These are phyloP conservation scores for Cyprinodon brontotheroides DNA, from an alignment of 2,113 vertebrate genomes.

Conservation along the genomic window DNA sequence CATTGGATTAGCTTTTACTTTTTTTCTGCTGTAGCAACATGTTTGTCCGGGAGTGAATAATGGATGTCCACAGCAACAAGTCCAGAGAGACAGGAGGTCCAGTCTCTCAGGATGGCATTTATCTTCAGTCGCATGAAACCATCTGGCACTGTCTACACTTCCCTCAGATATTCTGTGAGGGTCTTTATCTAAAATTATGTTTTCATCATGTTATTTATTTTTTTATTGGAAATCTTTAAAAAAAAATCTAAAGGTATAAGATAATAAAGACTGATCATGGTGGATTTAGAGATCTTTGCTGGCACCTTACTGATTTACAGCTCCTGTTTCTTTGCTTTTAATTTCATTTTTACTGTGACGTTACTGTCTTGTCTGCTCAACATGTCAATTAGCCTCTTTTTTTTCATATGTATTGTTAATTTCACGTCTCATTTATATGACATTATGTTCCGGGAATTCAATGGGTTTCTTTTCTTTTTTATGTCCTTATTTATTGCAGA, in stretches of 20 bases:
- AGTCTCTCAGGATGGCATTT: conserved; percentile 86
- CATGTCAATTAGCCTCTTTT: conserved; percentile 52
- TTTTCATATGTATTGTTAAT: conserved; percentile 73
- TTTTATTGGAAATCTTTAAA: conserved; percentile 77
- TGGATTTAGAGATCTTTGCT: conserved; percentile 84
- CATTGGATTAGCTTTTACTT: conserved; percentile 71
- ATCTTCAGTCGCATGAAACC: conserved; percentile 89
- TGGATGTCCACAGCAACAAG: conserved; percentile 76
- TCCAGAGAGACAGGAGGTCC: conserved; percentile 88
- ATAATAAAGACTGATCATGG: conserved; percentile 84
- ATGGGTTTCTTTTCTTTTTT: conserved; percentile 73
- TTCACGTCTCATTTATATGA: conserved; percentile 65
- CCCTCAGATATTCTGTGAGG: conserved; percentile 74
- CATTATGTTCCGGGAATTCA: conserved; percentile 81
- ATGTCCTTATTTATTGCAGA: conserved; percentile 68
- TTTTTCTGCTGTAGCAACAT: conserved; percentile 66
- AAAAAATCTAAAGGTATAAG: conserved; percentile 42
- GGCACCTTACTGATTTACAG: conserved; percentile 80
- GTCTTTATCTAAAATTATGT: conserved; percentile 74
- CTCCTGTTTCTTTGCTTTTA: conserved; percentile 73
- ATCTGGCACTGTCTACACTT: conserved; percentile 80
- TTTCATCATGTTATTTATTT: conserved; percentile 82
- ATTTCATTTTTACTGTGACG: conserved; percentile 74
- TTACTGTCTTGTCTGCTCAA: conserved; percentile 74
- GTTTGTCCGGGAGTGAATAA: conserved; percentile 72